Percentiles rank a stretch among this genome's conserved stretches.
Conservation (phyloP, 2,797 vertebrate species). For the Arrhamphus sclerolepis region DNA sequence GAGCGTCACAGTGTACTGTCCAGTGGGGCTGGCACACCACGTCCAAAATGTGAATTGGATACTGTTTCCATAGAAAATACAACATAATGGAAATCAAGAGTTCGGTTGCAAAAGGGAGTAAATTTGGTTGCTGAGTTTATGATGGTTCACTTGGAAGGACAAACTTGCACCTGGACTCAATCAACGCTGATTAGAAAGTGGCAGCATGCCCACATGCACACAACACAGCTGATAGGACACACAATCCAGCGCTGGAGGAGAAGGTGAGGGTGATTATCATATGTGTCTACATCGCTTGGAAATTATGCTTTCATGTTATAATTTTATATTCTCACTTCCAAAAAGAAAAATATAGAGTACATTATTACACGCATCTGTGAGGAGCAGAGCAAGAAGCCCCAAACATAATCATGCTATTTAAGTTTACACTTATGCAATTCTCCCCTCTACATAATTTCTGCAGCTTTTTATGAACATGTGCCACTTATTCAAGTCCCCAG, state of each 20-base stretch:
- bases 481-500: too few species aligned
- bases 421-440: neutral
- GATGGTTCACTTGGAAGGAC: slow-evolving; percentile 76
- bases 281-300: slow-evolving; percentile 4
- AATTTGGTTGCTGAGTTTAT: slow-evolving; percentile 51
- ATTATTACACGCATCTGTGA: neutral
- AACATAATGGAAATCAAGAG: slow-evolving; percentile 46
- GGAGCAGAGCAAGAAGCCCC: neutral
- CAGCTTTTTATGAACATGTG: too few species aligned
- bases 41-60: neutral
- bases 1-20: too few species aligned
- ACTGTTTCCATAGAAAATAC: neutral
- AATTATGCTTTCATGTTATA: slow-evolving; percentile 6
- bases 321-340: neutral
- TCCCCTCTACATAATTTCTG: too few species aligned
- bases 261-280: slow-evolving; percentile 24
- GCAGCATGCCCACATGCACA: slow-evolving; percentile 58
- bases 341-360: neutral
- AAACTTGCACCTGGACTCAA: slow-evolving; percentile 76
- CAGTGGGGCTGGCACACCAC: slow-evolving; percentile 20
- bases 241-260: slow-evolving; percentile 2
- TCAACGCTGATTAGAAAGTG: slow-evolving; percentile 73
- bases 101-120: slow-evolving; percentile 40
- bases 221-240: slow-evolving; percentile 62
- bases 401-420: slow-evolving; percentile 2